phyloP scores from a whole-genome alignment of 1,140 invertebrate genomes.

The Eubasilissa regina region DNA sequence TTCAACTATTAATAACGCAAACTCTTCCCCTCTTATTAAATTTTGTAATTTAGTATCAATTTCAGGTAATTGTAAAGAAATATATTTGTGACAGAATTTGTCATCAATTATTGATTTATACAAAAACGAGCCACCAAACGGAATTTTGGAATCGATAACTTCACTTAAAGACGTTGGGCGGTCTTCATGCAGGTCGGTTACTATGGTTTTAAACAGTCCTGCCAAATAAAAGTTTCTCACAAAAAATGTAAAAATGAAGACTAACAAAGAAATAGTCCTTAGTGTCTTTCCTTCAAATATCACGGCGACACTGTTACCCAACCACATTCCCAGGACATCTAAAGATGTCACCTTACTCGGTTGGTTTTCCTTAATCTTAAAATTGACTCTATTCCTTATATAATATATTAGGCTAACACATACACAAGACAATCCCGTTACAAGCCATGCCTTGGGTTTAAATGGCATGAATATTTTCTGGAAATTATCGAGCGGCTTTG shows the following conservation, averaged over 20 bases:
- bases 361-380: not conserved
- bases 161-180: not conserved
- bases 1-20: not conserved
- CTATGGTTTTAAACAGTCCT: not conserved
- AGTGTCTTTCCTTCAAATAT: not conserved
- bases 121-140: not conserved
- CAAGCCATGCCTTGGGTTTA: not conserved
- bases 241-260: conserved; percentile 10
- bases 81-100: not conserved
- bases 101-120: not conserved
- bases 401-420: not conserved
- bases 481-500: not conserved
- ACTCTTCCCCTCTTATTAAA: conserved; percentile 7
- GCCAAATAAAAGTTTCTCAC: conserved; percentile 19
- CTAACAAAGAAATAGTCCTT: not conserved
- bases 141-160: conserved; percentile 8
- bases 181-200: not conserved
- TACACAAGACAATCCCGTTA: not conserved
- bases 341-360: not conserved
- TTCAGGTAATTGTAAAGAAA: not conserved
- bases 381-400: not conserved
- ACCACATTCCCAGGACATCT: conserved; percentile 2
- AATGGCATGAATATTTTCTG: conserved; percentile 25
- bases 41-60: not conserved
- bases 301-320: not conserved